Conservation (phyloP, 2,888 invertebrate genomes). For the Drosophila multiciliata region DNA sequence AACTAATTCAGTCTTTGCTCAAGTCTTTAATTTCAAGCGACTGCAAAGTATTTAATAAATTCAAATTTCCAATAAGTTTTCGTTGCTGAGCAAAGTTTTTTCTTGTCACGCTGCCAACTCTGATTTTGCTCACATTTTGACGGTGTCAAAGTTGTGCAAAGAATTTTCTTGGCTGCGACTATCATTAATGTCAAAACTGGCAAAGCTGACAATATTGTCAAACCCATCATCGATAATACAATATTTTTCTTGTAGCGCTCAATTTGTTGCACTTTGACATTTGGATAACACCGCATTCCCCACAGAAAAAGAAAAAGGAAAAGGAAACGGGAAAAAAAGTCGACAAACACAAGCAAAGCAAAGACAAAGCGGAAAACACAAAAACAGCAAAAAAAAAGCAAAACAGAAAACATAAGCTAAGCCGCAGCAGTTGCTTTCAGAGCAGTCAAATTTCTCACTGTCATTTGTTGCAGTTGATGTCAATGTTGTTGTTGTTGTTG, state of each 20-base stretch:
- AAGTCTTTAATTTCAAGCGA: not conserved
- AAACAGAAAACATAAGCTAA: not conserved
- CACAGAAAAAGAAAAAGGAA: conserved; percentile 8
- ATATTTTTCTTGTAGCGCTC: conserved; percentile 60
- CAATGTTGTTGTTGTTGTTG: conserved; percentile 27
- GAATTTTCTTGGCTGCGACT: conserved; percentile 43
- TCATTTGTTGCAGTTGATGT: conserved; percentile 52
- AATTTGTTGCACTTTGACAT: conserved; percentile 52
- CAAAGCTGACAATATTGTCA: conserved; percentile 71
- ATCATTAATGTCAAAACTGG: conserved; percentile 72
- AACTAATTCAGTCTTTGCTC: no score
- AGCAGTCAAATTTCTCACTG: conserved; percentile 65
- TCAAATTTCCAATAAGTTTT: not conserved
- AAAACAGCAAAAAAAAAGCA: not conserved
- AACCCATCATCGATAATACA: conserved; percentile 63
- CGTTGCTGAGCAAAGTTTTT: not conserved
- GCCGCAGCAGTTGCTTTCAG: conserved; percentile 24
- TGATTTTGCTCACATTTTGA: not conserved
- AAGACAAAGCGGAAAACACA: not conserved
- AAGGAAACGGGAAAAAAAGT: not conserved
- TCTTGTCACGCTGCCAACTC: conserved; percentile 31
- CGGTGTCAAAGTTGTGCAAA: conserved; percentile 33
- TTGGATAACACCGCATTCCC: conserved; percentile 41
- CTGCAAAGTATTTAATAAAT: not conserved
- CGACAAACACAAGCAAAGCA: conserved; percentile 1